Evolutionary conservation across 2,888 invertebrate species (phyloP).

Genomic region (Notodonta dromedarius): DNA sequence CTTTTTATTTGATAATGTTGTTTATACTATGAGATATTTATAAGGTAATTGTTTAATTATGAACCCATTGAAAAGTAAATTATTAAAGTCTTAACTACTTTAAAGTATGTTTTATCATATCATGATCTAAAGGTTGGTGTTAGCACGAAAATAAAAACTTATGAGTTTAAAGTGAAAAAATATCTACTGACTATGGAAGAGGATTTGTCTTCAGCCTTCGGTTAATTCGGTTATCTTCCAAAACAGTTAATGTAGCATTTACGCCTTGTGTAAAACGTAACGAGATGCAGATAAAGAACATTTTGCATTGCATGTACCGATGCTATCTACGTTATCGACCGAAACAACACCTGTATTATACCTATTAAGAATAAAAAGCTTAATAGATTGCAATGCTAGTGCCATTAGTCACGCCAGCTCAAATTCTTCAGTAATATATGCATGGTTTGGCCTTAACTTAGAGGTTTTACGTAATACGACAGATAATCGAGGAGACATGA

Average conservation of each 20-base stretch:
- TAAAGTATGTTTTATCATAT: no score
- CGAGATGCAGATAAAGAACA: not conserved
- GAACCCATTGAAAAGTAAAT: no score
- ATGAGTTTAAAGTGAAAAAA: no score
- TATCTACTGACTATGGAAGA: not conserved
- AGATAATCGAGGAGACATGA: not conserved
- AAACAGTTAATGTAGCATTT: not conserved
- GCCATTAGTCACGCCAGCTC: slow-evolving; percentile 68
- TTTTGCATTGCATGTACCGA: slow-evolving; percentile 41
- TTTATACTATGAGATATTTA: no score
- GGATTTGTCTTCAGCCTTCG: not conserved
- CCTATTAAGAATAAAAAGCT: slow-evolving; percentile 46
- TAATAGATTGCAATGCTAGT: slow-evolving; percentile 45
- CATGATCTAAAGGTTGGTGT: no score
- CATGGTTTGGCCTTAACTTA: slow-evolving; percentile 54
- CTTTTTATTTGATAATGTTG: no score
- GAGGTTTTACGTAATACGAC: slow-evolving; percentile 51
- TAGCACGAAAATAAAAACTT: no score
- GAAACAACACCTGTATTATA: slow-evolving; percentile 55
- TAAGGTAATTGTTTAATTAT: no score
- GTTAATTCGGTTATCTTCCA: not conserved
- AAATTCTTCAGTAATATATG: slow-evolving; percentile 49
- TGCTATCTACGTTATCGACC: slow-evolving; percentile 72
- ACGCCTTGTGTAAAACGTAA: not conserved
- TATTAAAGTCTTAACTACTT: no score